phyloP scores from a whole-genome alignment of 2,113 vertebrate species.

The Gadus chalcogrammus region DNA sequence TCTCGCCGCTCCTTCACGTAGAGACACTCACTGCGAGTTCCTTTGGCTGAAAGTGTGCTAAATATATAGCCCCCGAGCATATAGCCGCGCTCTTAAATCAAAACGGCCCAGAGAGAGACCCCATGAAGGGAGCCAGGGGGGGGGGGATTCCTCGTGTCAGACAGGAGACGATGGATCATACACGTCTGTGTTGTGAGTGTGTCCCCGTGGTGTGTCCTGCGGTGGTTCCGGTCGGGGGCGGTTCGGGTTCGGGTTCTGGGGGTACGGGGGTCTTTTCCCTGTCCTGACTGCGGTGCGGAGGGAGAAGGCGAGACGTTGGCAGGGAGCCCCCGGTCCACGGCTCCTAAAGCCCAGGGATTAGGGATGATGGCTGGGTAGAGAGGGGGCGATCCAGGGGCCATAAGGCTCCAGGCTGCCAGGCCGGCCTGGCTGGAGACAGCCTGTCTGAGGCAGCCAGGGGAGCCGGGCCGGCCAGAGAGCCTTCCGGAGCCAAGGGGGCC shows the following conservation, averaged over 20 bases:
- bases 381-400: constrained; percentile 64
- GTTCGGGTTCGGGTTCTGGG: constrained; percentile 15
- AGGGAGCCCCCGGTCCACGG: constrained; percentile 59
- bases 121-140: too few relatives aligned
- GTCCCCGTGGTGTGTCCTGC: constrained; percentile 39
- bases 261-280: constrained; percentile 48
- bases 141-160: too few relatives aligned
- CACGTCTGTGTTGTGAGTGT: not conserved
- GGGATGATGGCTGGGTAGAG: constrained; percentile 65
- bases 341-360: constrained; percentile 69
- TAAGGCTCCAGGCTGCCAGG: constrained; percentile 59
- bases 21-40: too few relatives aligned
- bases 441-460: constrained; percentile 62
- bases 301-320: constrained; percentile 57
- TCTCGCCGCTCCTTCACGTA: too few relatives aligned
- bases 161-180: too few relatives aligned
- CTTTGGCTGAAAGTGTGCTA: constrained; percentile 18
- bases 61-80: too few relatives aligned
- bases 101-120: too few relatives aligned
- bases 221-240: constrained; percentile 46
- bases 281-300: constrained; percentile 56
- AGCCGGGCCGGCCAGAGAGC: constrained; percentile 35
- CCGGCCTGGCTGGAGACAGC: constrained; percentile 62
- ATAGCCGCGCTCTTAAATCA: too few relatives aligned
- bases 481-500: constrained; percentile 54